Evolutionary conservation across 1,140 invertebrate species (phyloP).

Genomic region (Nilaparvata lugens): DNA sequence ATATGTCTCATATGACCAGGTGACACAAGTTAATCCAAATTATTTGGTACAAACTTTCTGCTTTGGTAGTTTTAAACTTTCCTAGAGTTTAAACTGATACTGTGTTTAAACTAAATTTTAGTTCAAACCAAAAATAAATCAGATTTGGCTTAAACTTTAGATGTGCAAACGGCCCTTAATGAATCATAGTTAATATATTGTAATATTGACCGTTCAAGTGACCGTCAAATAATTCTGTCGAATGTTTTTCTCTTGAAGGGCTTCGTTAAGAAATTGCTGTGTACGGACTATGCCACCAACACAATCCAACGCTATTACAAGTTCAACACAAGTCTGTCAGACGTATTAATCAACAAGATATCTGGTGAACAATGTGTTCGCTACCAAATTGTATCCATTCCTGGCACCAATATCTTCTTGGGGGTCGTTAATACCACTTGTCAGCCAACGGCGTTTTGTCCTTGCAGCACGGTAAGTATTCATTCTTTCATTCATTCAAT

Average conservation of each 20-base stretch:
- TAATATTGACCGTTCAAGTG: no score
- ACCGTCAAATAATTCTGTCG: not conserved
- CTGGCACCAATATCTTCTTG: conserved; percentile 78
- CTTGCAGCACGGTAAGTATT: conserved; percentile 70
- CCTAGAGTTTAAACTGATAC: no score
- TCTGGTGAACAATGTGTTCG: conserved; percentile 84
- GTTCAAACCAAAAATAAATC: no score
- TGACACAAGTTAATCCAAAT: no score
- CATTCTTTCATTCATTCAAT: no score
- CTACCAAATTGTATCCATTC: conserved; percentile 73
- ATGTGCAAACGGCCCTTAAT: no score
- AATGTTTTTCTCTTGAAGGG: conserved; percentile 27
- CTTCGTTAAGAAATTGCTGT: conserved; percentile 74
- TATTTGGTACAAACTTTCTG: no score
- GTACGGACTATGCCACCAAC: conserved; percentile 65
- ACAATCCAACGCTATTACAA: conserved; percentile 63
- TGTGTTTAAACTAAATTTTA: no score
- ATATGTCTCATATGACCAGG: no score
- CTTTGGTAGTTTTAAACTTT: no score
- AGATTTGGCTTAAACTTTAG: no score
- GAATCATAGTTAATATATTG: no score
- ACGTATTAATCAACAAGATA: conserved; percentile 70
- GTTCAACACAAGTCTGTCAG: conserved; percentile 69
- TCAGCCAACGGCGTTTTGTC: conserved; percentile 77
- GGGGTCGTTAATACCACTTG: conserved; percentile 82